Base-by-base conservation (phyloP, 2,113 vertebrate species). In the Semicossyphus pulcher region DNA sequence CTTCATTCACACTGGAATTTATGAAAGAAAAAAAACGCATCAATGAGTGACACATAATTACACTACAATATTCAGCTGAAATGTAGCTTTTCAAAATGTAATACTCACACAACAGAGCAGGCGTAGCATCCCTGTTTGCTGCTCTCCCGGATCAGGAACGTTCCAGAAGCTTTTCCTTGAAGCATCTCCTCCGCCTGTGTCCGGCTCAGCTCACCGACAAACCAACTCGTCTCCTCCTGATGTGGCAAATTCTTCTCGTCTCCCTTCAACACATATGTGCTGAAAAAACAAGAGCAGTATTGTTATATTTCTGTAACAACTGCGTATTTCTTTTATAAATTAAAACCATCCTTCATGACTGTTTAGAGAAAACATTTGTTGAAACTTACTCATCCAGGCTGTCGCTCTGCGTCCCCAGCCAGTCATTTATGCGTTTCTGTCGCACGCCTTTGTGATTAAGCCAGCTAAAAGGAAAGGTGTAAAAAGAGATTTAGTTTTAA, bases 101-200 rank as follows among this genome's bases (percentile, higher is more conserved):
- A 6, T 48, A 97, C 97, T 97, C 92, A 99, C 97, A 99, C 96
- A 80, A 99, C 97, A 53, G 97, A 99, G 93, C 97, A 99, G 89
- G 97, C 97, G 18, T 97, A 99, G 81, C 96, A 97, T 77, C 97
- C 97, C 90, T 97, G 97, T 91, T 96, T 91, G 95, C 96, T 98
- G 77, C 97, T 98, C 89, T 99, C 96, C 0, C 97, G 96, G 92
- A 99, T 97, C 88, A 99, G 93, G 92, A 99, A 99, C 1, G 97
- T 95, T 80, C 97, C 97, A 2, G 96, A 93, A 42, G 95, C 94
- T 90, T 97, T 97, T 10, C 95, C 97, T 49, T 94, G 91, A 42
- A 99, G 96, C 92, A 98, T 93, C 64, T 98, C 96, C 89, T 99
- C 97, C 0, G 97, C 97, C 90, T 97, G 95, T 32, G 94, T 91